Conservation (phyloP, 2,888 invertebrate genomes). For the Sympetrum striolatum region DNA sequence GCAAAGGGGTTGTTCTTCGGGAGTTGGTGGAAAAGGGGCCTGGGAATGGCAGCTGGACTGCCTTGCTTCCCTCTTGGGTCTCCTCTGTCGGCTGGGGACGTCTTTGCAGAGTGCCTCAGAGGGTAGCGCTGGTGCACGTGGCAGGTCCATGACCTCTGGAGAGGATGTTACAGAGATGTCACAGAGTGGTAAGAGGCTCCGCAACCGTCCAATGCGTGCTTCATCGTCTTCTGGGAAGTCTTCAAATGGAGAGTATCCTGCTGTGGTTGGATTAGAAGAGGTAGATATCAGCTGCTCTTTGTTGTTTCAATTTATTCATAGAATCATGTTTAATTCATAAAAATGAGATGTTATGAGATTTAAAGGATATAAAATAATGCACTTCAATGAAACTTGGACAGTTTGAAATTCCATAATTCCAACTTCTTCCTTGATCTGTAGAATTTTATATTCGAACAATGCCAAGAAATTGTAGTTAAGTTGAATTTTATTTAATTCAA, state of each 20-base stretch:
- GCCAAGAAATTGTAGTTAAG: no score
- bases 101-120: neutral
- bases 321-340: no score
- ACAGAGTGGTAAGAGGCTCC: slow-evolving; percentile 31
- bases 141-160: neutral
- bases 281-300: slow-evolving; percentile 56
- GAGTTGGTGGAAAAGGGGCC: slow-evolving; percentile 60
- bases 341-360: no score
- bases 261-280: slow-evolving; percentile 76
- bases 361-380: no score
- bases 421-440: no score
- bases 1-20: slow-evolving; percentile 69
- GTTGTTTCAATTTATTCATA: no score
- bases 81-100: slow-evolving; percentile 83
- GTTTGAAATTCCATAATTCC: no score
- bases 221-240: neutral
- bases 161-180: neutral
- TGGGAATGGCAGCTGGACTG: slow-evolving; percentile 96
- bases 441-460: no score
- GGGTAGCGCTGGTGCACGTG: neutral
- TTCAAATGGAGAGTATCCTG: slow-evolving; percentile 60
- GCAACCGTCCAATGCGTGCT: slow-evolving; percentile 10
- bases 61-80: slow-evolving; percentile 82
- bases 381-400: no score
- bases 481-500: no score